phyloP scores from a whole-genome alignment of 2,797 vertebrate genomes.

The Aphelocoma californica region DNA sequence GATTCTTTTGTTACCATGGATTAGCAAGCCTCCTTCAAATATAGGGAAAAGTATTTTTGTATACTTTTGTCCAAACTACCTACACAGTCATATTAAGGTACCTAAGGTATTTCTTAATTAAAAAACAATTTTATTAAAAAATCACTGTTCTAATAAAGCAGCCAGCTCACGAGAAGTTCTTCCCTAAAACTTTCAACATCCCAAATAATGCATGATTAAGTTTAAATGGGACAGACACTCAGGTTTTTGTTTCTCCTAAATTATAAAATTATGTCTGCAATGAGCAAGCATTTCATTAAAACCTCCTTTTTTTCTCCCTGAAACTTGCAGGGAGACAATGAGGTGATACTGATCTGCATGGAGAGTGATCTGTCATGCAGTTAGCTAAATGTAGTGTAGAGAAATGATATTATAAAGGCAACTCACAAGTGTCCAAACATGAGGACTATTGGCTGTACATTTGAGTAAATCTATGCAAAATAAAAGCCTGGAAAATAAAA shows the following conservation, averaged over 20 bases:
- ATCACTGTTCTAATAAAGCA: background rate
- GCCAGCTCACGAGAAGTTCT: background rate
- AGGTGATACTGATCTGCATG: background rate
- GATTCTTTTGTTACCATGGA: background rate
- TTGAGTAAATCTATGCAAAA: background rate
- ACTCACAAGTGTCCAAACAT: background rate
- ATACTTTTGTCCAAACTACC: background rate
- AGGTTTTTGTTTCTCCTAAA: background rate
- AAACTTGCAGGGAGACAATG: background rate
- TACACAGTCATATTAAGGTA: background rate
- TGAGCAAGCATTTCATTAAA: slow-evolving; percentile 9
- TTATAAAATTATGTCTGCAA: background rate
- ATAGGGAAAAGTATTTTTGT: background rate
- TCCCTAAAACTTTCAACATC: background rate
- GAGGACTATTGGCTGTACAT: background rate
- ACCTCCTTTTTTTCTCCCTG: background rate
- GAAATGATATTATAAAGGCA: background rate
- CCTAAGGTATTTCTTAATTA: background rate
- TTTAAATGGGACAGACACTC: background rate
- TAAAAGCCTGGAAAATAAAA: background rate
- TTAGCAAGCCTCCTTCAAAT: background rate
- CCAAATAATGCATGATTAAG: background rate
- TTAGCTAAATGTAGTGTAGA: background rate
- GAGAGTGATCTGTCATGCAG: background rate
- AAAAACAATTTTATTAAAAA: background rate